Percentiles rank a stretch among this genome's conserved stretches.
These are phyloP conservation scores for Athalia circularis DNA, from an alignment of 2,888 invertebrate species.

Conservation along the genomic window DNA sequence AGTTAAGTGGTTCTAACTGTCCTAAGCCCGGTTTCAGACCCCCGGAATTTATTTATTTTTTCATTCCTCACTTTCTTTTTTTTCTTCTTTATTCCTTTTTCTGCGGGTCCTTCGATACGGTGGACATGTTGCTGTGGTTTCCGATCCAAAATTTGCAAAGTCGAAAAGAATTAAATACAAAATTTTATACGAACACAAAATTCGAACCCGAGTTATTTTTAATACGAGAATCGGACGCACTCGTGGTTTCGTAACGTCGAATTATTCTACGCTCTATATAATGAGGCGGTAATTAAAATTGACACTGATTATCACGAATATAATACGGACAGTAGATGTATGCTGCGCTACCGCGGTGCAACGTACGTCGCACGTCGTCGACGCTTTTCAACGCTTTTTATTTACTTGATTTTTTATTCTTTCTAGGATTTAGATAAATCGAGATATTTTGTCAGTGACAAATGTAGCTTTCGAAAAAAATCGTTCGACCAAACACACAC, in stretches of 20 bases:
- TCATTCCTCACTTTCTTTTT: too few species aligned
- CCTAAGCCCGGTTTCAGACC: conserved; percentile 8
- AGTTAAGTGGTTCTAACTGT: conserved; percentile 41
- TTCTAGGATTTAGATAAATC: not conserved
- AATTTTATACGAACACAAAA: too few species aligned
- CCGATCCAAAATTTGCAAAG: not conserved
- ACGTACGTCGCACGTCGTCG: conserved; percentile 53
- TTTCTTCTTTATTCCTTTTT: too few species aligned
- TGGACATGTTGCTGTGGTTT: too few species aligned
- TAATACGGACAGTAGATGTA: conserved; percentile 38
- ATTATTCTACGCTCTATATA: not conserved
- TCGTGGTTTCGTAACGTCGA: not conserved
- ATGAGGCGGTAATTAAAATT: conserved; percentile 47
- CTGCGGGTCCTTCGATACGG: too few species aligned
- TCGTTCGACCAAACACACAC: not conserved
- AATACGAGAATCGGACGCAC: too few species aligned
- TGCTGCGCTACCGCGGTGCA: not conserved
- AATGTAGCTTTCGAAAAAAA: conserved; percentile 19
- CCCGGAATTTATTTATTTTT: not conserved
- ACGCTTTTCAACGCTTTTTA: conserved; percentile 43
- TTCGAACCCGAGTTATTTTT: too few species aligned
- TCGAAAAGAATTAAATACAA: not conserved
- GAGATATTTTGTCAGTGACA: conserved; percentile 1
- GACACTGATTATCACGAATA: conserved; percentile 46
- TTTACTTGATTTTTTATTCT: not conserved